A percentile compares a stretch with the other conserved stretches of the same genome.
Evolutionary conservation across 2,113 vertebrate genomes (phyloP).

Genomic region (Zapus hudsonius): DNA sequence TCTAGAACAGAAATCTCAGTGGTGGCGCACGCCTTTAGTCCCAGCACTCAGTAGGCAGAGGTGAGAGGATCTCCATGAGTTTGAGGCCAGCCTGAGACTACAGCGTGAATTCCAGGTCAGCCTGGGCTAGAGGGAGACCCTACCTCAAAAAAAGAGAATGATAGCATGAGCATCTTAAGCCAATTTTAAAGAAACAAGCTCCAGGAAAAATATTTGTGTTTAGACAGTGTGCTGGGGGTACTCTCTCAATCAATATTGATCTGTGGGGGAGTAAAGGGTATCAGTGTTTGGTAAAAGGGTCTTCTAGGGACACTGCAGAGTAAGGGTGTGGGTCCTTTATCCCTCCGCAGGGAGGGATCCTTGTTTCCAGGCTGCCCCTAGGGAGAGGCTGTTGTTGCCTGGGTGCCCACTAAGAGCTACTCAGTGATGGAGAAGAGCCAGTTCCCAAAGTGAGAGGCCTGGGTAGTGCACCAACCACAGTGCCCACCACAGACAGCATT

Average conservation of each 20-base stretch:
- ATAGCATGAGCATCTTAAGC: neutral
- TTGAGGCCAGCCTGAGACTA: too few relatives aligned
- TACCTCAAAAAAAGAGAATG: too few relatives aligned
- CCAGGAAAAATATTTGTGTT: neutral
- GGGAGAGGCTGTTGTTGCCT: neutral
- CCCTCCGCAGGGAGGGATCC: fast-evolving
- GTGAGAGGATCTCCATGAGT: too few relatives aligned
- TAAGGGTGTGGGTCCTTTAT: neutral
- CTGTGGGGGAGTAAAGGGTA: neutral
- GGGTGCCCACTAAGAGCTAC: neutral
- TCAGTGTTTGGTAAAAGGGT: neutral
- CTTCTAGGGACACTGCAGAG: neutral
- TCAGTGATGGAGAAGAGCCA: neutral
- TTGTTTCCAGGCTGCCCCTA: neutral
- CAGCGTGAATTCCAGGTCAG: too few relatives aligned
- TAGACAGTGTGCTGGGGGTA: fast-evolving
- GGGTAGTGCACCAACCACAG: too few relatives aligned
- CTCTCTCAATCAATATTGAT: neutral
- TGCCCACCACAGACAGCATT: too few relatives aligned
- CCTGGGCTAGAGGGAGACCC: too few relatives aligned
- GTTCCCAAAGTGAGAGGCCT: neutral
- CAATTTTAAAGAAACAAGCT: neutral
- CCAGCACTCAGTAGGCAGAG: too few relatives aligned
- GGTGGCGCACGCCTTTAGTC: too few relatives aligned
- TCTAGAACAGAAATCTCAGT: too few relatives aligned